phyloP scores from a whole-genome alignment of 2,797 vertebrate species.

The Rhinophrynus dorsalis region DNA sequence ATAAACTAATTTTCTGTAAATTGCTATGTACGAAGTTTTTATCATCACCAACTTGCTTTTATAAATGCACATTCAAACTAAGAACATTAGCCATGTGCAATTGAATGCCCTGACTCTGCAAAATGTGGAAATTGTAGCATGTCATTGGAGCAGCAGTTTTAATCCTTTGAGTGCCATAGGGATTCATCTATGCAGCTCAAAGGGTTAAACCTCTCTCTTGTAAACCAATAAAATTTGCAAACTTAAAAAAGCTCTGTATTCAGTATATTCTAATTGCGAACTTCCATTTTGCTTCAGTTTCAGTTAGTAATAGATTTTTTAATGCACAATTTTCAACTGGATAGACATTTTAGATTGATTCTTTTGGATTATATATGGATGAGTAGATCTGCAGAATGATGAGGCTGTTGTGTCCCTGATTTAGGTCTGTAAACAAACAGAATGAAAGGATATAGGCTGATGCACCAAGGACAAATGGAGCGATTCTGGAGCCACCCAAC shows the following conservation, averaged over 20 bases:
- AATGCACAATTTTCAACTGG: neutral
- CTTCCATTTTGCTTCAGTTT: conserved; percentile 5
- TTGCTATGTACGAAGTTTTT: neutral
- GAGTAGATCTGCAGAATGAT: neutral
- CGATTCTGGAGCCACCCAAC: too few relatives aligned
- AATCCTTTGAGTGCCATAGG: too few relatives aligned
- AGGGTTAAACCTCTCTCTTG: neutral
- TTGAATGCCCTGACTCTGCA: conserved; percentile 23
- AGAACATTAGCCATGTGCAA: conserved; percentile 11
- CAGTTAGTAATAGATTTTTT: neutral
- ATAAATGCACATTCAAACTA: neutral
- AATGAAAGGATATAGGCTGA: too few relatives aligned
- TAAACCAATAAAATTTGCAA: conserved; percentile 1
- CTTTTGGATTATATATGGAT: neutral
- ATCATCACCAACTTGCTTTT: conserved; percentile 6
- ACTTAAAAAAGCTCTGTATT: neutral
- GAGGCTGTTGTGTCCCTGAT: too few relatives aligned
- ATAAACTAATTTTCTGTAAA: conserved; percentile 20
- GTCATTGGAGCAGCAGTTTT: neutral
- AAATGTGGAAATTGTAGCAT: conserved; percentile 4
- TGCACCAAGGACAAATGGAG: too few relatives aligned
- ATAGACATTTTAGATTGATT: neutral
- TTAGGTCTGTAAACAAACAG: too few relatives aligned
- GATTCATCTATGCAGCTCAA: too few relatives aligned
- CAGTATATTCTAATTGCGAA: conserved; percentile 1